Evolutionary conservation across 2,888 invertebrate species (phyloP), one percentile per base, ranked within the genome.

Genomic region (Sinotaia quadrata): DNA sequence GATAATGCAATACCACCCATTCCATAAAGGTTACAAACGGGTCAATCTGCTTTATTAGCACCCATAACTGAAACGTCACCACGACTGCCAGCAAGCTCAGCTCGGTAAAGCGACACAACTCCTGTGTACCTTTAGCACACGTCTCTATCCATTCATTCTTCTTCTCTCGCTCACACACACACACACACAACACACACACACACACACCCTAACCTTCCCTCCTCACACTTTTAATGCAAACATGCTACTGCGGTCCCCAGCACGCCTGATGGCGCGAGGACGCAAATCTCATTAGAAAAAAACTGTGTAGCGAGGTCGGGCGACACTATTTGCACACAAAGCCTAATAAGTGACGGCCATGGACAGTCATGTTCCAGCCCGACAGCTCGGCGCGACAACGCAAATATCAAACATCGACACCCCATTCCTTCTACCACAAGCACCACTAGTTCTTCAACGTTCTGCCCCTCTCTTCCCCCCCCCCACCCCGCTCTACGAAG

Each of bases 381-480:
- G 77, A 61, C 77, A 44, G 54, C 47, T 63, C 71, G 78, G 77
- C 78, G 78, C 78, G 66, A 52, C 68, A 67, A 57, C 41, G 72
- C 69, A 77, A 78, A 78, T 76, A 78, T 37, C 18, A 54, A 61
- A 61, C 61, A 61, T 36, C 31, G 34, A 12, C n/a, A 49, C 31
- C 29, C 8, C 34, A 15, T 51, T 21, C 47, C 7, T n/a, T n/a
- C 33, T n/a, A n/a, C n/a, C 31, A 24, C 52, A 52, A 29, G 15
- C 8, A 10, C 31, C 60, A 27, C 60, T 15, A 8, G 10, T n/a
- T 54, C 10, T 54, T 31, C 27, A 18, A 10, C 10, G 21, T 27
- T 31, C 24, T 21, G 15, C 58, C 7, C 41, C 8, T 29, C 1
- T 8, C 1, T 44, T 47, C 49, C 4, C 60, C 18, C 27, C 52